Base-by-base conservation (phyloP, 2,113 vertebrate species). In the Hippocampus zosterae region DNA sequence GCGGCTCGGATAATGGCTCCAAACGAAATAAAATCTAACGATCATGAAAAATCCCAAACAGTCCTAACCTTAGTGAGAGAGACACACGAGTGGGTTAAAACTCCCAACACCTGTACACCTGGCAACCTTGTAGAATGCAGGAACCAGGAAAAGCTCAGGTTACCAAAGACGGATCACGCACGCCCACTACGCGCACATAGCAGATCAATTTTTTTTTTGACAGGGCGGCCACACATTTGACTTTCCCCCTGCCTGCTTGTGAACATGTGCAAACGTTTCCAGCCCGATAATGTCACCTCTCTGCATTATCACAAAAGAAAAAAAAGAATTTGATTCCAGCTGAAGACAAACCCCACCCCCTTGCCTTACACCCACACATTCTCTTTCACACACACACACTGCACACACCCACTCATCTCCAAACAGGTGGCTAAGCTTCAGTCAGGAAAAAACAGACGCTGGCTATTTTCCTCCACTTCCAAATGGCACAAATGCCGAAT, bases 341-440 rank as follows among this genome's bases (percentile, higher is more conserved):
- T 4, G 4, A 27, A 44, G n/a, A 44, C 73, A 83, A 87, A 86
- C 78, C 82, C 82, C 88, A 80, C 82, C 84, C 83, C 78, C 75
- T 63, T 66, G 55, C 65, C 71, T 25, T 59, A 18, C 33, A 46
- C 65, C 65, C 68, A 69, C 72, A 63, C 63, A 53, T 3, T 29
- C 2, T 29, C 27, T 29, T 2, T 29, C 57, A 11, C n/a, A 50
- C 72, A 67, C 68, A 71, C 69, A 62, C 62, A 53, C 73, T 72
- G 29, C 29, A 33, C 68, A 71, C 69, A 62, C 62, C 70, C 81
- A 42, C 78, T 81, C 79, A 83, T 82, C 74, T 74, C 78, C 75
- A 83, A 89, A 90, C 88, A 90, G 87, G 88, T 90, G 88, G 78
- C 83, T 74, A 73, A 65, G 74, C 77, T 73, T 48, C 79, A 77